phyloP scores from a whole-genome alignment of 2,797 vertebrate genomes.

The Onychomys torridus region DNA sequence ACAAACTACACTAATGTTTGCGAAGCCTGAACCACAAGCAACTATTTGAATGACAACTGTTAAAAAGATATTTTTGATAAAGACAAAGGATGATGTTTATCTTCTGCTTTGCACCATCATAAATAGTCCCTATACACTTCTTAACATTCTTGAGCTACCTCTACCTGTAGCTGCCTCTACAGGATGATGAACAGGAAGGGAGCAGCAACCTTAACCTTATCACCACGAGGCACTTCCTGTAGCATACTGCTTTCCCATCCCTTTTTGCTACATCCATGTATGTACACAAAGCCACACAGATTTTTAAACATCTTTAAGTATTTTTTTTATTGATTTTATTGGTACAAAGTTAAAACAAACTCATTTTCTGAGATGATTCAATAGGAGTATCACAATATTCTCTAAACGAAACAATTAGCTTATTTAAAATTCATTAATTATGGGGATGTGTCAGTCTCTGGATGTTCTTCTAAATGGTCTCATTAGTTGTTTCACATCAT shows the following conservation, averaged over 20 bases:
- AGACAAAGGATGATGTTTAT: background rate
- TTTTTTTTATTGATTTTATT: constrained; percentile 11
- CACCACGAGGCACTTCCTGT: background rate
- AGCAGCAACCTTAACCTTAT: background rate
- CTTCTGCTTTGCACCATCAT: constrained; percentile 5
- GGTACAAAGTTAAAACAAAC: background rate
- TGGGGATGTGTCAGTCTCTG: background rate
- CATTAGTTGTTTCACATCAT: constrained; percentile 29
- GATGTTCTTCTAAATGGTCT: constrained; percentile 32
- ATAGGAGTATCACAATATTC: background rate
- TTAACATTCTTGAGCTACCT: constrained; percentile 47
- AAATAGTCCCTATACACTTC: background rate
- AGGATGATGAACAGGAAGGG: background rate
- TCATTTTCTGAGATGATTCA: constrained; percentile 42
- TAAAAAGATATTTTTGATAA: background rate
- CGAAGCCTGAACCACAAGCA: background rate
- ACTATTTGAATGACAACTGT: background rate
- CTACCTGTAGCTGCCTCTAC: too few species aligned
- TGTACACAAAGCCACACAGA: background rate
- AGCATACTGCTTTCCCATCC: background rate
- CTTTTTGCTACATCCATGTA: background rate
- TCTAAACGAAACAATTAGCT: constrained; percentile 41
- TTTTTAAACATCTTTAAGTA: background rate
- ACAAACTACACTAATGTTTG: constrained; percentile 31
- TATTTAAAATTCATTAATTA: constrained; percentile 45